Base-by-base conservation (phyloP, 2,113 vertebrate species). In the Tapirus terrestris region DNA sequence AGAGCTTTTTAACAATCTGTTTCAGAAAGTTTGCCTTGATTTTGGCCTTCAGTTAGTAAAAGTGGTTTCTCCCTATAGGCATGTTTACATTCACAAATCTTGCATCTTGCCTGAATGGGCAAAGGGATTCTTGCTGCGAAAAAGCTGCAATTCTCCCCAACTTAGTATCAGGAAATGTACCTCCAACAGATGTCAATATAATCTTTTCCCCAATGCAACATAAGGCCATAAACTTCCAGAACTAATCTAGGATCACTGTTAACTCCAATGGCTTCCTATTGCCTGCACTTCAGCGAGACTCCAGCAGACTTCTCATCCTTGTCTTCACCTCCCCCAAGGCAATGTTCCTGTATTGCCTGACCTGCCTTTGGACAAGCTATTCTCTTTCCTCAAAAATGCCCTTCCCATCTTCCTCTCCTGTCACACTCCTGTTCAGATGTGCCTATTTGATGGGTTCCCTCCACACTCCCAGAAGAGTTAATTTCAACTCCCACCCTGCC, bases 211-310 rank as follows among this genome's bases (percentile, higher is more conserved):
- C 25, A 92, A n/a, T 18, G 70, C 20, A 76, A 77, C 29, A 29
- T 6, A 89, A 73, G 9, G 29, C 51, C 68, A 83, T 79, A 82
- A 85, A 87, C 68, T 95, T 93, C 58, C 27, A 70, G 91, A 97
- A 77, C 53, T 79, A 93, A 89, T 95, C 60, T 77, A 84, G 43
- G 79, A 81, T 89, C 87, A 87, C 39, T 1, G 7, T 56, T 53
- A 92, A 75, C 29, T 23, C 51, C 53, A 72, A 5, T 33, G 76
- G 58, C 17, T 95, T 48, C 88, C 77, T 43, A 25, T 12, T 60
- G 68, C 91, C 36, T 70, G 2, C 8, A 20, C 27, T 18, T 89
- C 6, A 65, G 36, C 1, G 5, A 51, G 82, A 84, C 6, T n/a
- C 65, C 29, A 65, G 29, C 29, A 87, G 65, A 51, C 36, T 80